Base-by-base conservation (phyloP, 2,888 invertebrate species). In the Apodemia mormo region DNA sequence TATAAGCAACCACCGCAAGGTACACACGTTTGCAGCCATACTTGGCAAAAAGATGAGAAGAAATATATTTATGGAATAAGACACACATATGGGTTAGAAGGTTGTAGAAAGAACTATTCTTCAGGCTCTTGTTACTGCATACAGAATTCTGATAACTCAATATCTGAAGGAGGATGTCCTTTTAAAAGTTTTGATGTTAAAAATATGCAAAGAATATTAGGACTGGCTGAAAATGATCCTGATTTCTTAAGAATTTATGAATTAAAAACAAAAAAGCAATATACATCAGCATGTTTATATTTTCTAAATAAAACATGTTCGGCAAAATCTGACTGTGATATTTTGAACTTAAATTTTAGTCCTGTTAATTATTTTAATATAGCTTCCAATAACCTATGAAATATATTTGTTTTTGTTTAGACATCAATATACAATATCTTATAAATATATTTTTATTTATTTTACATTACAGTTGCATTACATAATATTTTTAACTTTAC, bases 61-160 rank as follows among this genome's bases (percentile, higher is more conserved):
- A 94, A 95, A 77, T 96, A 94, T 82, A 81, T 94, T 5, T 96
- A 96, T 85, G 95, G 95, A 71, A 95, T 96, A 68, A 89, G 96
- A 72, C 96, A 96, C 79, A 88, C 96, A 85, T 96, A 96, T 88
- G 96, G 96, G 0, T 85, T 96, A 67, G 96, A 96, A 85, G 96
- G 96, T 5, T 87, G 93, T n/a, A 90, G 94, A 75, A 95, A 92
- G 77, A 94, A 91, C 77, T 96, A 96, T 77, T 83, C 86, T 64
- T 94, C 94, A 22, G 94, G 94, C 61, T 94, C 90, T 73, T 96
- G 96, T 79, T 78, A 85, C 29, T 80, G 88, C 69, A 93, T 96
- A 66, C 95, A 96, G 85, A 81, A 81, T 67, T 77, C 80, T 65
- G 95, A 95, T 77, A 87, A 85, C 82, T 83, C 90, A 14, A 89